Conservation (phyloP, 2,113 vertebrate species). For the Silurus asotus region DNA sequence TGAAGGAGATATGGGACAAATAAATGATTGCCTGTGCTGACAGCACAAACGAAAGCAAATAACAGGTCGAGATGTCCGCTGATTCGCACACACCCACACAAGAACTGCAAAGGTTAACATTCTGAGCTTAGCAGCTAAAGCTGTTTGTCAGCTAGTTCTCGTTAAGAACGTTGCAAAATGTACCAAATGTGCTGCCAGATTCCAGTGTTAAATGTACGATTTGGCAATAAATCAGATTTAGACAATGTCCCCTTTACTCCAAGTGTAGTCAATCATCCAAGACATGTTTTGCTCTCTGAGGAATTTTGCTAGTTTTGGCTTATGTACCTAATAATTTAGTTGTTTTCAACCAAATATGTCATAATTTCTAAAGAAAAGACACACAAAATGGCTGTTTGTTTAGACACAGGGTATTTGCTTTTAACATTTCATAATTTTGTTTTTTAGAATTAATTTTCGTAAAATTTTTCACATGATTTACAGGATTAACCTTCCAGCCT, state of each 20-base stretch:
- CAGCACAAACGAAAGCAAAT: conserved; percentile 32
- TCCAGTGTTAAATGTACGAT: conserved; percentile 7
- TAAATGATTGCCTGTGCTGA: conserved; percentile 42
- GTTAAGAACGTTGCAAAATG: conserved; percentile 6
- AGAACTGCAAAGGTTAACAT: conserved; percentile 26
- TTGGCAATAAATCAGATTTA: conserved; percentile 19
- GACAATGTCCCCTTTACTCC: not conserved
- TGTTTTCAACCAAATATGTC: not conserved
- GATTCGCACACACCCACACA: conserved; percentile 34
- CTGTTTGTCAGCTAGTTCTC: conserved; percentile 17
- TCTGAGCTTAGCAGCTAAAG: conserved; percentile 12
- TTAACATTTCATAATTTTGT: not conserved
- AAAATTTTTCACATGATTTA: too few relatives aligned
- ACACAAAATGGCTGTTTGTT: not conserved
- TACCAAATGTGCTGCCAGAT: conserved; percentile 27
- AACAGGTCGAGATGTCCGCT: conserved; percentile 27
- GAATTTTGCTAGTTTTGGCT: not conserved
- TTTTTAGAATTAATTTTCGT: not conserved
- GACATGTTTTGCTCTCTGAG: not conserved
- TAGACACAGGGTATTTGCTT: not conserved
- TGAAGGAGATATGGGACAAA: conserved; percentile 43
- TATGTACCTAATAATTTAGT: too few relatives aligned
- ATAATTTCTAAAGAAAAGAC: too few relatives aligned
- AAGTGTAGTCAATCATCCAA: not conserved
- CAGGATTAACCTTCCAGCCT: too few relatives aligned